phyloP scores from a whole-genome alignment of 2,888 invertebrate genomes.

The Ommatoiulus sabulosus region DNA sequence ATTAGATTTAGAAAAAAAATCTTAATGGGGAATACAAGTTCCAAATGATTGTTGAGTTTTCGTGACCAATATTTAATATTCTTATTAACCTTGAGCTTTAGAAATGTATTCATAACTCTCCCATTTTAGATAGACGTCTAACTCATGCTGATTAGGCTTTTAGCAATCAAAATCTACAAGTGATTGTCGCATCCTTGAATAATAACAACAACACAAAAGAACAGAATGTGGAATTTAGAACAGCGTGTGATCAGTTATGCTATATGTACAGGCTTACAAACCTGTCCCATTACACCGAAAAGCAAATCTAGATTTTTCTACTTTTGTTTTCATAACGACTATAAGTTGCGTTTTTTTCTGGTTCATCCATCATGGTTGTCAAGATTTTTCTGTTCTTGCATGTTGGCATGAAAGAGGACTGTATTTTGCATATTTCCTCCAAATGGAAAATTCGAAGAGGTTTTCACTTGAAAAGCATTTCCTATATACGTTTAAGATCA shows the following conservation, averaged over 20 bases:
- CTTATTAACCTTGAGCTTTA: too few species aligned
- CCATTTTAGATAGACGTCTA: too few species aligned
- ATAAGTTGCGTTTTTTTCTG: neutral
- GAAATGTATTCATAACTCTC: too few species aligned
- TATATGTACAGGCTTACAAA: neutral
- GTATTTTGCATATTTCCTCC: neutral
- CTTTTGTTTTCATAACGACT: neutral
- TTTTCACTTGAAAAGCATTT: neutral
- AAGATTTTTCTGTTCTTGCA: neutral
- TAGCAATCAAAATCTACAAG: too few species aligned
- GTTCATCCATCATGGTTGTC: constrained; percentile 4
- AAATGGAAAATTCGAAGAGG: neutral
- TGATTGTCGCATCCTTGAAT: neutral
- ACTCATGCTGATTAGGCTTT: too few species aligned
- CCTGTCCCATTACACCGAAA: constrained; percentile 9
- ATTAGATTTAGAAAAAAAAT: too few species aligned
- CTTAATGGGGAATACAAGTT: too few species aligned
- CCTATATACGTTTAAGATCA: neutral
- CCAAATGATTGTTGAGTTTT: too few species aligned
- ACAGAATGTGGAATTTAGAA: neutral
- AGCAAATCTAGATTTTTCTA: neutral
- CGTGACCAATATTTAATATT: too few species aligned
- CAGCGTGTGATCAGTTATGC: neutral
- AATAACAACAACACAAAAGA: neutral
- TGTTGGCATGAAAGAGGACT: neutral